A percentile compares a stretch with the other conserved stretches of the same genome.
Evolutionary conservation across 2,797 vertebrate species (phyloP).

Genomic region (Lagocephalus sceleratus): DNA sequence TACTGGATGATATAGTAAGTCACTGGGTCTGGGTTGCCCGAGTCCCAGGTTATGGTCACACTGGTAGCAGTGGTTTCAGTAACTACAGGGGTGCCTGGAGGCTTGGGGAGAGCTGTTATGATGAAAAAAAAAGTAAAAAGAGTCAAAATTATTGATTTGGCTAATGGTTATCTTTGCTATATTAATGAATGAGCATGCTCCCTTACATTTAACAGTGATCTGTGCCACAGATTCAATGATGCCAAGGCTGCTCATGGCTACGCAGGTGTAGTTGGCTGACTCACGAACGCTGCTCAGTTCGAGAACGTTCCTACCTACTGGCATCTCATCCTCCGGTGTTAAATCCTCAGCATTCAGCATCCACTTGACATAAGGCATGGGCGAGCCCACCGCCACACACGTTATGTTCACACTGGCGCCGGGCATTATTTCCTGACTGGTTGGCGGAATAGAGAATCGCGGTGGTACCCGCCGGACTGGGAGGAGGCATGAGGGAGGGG

Average conservation of each 20-base stretch:
- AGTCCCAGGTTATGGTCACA: constrained; percentile 98
- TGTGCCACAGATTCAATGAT: constrained; percentile 96
- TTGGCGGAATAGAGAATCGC: constrained; percentile 97
- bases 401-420: constrained; percentile 98
- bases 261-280: constrained; percentile 98
- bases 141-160: neutral
- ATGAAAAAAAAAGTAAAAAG: constrained; percentile 26
- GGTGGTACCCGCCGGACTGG: constrained; percentile 98
- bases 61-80: constrained; percentile 98
- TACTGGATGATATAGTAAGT: constrained; percentile 97
- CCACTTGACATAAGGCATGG: constrained; percentile 99
- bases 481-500: constrained; percentile 67
- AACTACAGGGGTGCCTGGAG: constrained; percentile 91
- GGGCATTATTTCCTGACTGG: constrained; percentile 97
- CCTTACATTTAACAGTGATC: constrained; percentile 99
- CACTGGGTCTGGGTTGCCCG: constrained; percentile 95
- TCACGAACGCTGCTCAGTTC: constrained; percentile 94
- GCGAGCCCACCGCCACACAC: constrained; percentile 96
- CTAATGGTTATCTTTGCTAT: neutral
- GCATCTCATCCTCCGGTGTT: constrained; percentile 98
- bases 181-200: neutral
- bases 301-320: constrained; percentile 94
- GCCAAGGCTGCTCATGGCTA: constrained; percentile 98
- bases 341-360: constrained; percentile 96
- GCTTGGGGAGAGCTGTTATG: constrained; percentile 90